Base-by-base conservation (phyloP, 2,113 vertebrate species). In the Gavia stellata region DNA sequence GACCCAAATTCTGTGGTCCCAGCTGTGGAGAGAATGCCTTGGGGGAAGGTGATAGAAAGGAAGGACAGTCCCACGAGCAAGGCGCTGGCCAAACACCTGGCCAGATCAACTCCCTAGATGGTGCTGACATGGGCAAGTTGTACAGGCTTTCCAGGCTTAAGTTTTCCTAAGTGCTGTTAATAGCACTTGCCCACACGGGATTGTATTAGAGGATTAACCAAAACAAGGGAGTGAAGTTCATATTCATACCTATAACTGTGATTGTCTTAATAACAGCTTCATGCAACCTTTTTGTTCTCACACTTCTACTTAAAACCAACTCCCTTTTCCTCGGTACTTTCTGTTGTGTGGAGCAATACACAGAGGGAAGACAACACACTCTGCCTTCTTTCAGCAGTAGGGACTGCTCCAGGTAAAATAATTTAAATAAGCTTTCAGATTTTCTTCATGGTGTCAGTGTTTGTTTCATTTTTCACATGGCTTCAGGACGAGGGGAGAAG, bases 31-130 rank as follows among this genome's bases (percentile, higher is more conserved):
- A 47, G 13, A 44, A 42, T 33, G 52, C 17, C 68, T 10, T 34
- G 58, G 33, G 71, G 47, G 34, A 62, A 55, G 83, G 26, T 11
- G 47, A 4, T 4, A 68, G 44, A 17, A 34, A 59, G 70, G 49
- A 61, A 49, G 20, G 36, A 61, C 44, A 11, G 42, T 2, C 6
- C 31, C 0, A 0, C 9, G 10, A n/a, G 7, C 0, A 1, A 31
- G 56, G 20, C 3, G 1, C 12, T 63, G 33, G 33, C 36, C 72
- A 9, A 59, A 49, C 33, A 40, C 26, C n/a, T 5, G 55, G 29
- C 8, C 26, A 11, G 16, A 13, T 7, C 52, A 28, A 2, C 36
- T 49, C 78, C 24, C 40, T 4, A 24, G 24, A 1, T 11, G 44
- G 28, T 31, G 68, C 23, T 33, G 12, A 16, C 23, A 4, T 7